A percentile compares a stretch with the other conserved stretches of the same genome.
phyloP scores from a whole-genome alignment of 2,888 invertebrate species.

The Mactromeris polynyma region DNA sequence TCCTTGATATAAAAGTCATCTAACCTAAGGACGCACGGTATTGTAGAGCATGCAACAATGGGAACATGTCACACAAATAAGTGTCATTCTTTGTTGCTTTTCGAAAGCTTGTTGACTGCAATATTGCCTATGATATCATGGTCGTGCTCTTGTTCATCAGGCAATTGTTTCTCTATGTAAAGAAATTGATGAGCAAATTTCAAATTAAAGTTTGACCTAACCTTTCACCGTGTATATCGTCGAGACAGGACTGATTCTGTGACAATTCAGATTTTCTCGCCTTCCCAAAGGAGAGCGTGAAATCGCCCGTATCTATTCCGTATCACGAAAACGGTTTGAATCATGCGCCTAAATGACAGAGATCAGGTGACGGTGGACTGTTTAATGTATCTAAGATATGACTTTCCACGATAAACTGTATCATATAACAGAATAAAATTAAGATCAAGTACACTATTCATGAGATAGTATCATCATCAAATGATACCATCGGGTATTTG shows the following conservation, averaged over 20 bases:
- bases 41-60: too few relatives aligned
- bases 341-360: constrained; percentile 53
- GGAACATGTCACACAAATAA: too few relatives aligned
- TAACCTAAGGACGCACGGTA: too few relatives aligned
- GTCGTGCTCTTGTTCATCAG: too few relatives aligned
- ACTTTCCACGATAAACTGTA: constrained; percentile 58
- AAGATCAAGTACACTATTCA: constrained; percentile 49
- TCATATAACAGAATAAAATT: constrained; percentile 62
- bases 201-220: background rate
- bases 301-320: constrained; percentile 60
- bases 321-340: constrained; percentile 52
- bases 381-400: constrained; percentile 59
- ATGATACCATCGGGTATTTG: constrained; percentile 11
- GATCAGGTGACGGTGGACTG: constrained; percentile 54
- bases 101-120: too few relatives aligned
- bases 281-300: constrained; percentile 50
- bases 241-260: constrained; percentile 38
- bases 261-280: constrained; percentile 50
- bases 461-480: constrained; percentile 22
- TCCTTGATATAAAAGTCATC: too few relatives aligned
- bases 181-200: too few relatives aligned
- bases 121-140: too few relatives aligned
- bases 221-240: constrained; percentile 43
- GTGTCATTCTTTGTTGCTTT: too few relatives aligned
- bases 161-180: too few relatives aligned